Conservation (phyloP, 2,113 vertebrate genomes). For the Daboia siamensis region DNA sequence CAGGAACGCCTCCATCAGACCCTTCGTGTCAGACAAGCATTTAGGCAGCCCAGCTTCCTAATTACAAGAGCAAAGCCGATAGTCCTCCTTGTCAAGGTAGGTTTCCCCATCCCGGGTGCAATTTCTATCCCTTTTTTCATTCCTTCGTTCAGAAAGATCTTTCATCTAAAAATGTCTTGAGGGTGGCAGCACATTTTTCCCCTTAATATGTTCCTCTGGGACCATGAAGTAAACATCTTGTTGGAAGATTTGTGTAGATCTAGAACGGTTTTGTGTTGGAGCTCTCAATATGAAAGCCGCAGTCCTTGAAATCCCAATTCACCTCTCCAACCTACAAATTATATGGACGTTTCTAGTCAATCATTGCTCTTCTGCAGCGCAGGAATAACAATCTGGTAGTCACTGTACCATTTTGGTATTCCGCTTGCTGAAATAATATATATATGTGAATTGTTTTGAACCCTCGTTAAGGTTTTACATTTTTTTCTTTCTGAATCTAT, state of each 20-base stretch:
- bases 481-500: background rate
- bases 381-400: background rate
- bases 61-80: background rate
- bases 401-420: background rate
- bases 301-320: background rate
- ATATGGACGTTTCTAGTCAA: background rate
- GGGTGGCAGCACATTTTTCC: background rate
- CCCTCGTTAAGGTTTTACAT: background rate
- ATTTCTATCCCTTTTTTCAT: background rate
- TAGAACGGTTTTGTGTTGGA: background rate
- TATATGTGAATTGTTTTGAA: background rate
- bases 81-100: slow-evolving; percentile 26
- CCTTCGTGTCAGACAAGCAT: background rate
- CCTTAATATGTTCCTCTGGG: background rate
- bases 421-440: background rate
- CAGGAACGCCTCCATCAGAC: slow-evolving; percentile 10
- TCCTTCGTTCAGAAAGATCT: background rate
- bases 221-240: background rate
- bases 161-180: slow-evolving; percentile 13
- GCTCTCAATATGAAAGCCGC: background rate
- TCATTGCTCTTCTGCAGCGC: background rate
- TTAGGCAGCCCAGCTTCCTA: slow-evolving; percentile 3
- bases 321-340: background rate
- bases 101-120: background rate
- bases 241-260: background rate